These are phyloP conservation scores for Parasteatoda lunata DNA, from an alignment of 2,888 invertebrate species.

Conservation along the genomic window DNA sequence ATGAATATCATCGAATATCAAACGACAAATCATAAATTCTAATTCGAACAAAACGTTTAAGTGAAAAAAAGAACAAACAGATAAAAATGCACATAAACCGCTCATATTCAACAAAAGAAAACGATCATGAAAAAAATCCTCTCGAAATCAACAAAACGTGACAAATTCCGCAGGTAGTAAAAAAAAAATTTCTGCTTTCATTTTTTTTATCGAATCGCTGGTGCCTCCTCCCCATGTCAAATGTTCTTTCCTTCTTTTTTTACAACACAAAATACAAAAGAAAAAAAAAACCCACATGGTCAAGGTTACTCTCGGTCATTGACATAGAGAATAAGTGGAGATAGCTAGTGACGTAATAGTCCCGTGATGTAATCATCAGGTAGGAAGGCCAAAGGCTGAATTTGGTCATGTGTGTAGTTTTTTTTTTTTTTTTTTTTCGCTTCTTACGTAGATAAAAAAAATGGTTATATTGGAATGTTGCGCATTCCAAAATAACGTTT, in stretches of 20 bases:
- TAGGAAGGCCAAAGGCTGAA: background rate
- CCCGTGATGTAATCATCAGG: slow-evolving; percentile 44
- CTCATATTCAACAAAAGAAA: background rate
- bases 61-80: slow-evolving; percentile 17
- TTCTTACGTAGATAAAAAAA: no score
- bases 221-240: no score
- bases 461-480: slow-evolving; percentile 6
- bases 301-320: slow-evolving; percentile 66
- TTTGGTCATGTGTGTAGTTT: background rate
- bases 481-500: slow-evolving; percentile 41
- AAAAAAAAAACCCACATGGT: slow-evolving; percentile 4
- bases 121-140: slow-evolving; percentile 37
- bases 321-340: slow-evolving; percentile 40
- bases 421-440: no score
- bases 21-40: slow-evolving; percentile 27
- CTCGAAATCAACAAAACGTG: slow-evolving; percentile 54
- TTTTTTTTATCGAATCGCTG: no score
- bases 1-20: slow-evolving; percentile 17
- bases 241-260: background rate
- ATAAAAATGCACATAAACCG: slow-evolving; percentile 8
- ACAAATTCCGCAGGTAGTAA: slow-evolving; percentile 21
- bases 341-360: slow-evolving; percentile 18
- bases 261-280: background rate
- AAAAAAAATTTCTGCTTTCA: no score
- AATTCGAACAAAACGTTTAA: slow-evolving; percentile 32